Base-by-base conservation (phyloP, 1,140 invertebrate genomes). In the Trissolcus basalis region DNA sequence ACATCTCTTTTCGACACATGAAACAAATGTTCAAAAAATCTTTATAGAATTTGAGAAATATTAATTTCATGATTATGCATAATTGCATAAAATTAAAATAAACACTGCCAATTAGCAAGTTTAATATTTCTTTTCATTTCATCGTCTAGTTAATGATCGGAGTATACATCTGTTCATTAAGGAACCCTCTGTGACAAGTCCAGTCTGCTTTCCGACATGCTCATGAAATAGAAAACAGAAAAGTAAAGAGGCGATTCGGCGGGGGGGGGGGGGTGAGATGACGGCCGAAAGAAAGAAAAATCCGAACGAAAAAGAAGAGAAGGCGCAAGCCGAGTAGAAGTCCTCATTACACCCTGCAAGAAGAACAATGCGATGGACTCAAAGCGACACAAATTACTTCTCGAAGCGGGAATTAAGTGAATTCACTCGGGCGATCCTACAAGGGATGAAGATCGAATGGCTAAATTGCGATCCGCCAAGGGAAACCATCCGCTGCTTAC, bases 151-250 rank as follows among this genome's bases (percentile, higher is more conserved):
- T 81, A 84, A 85, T 84, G 80, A 82, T 79, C 78, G 79, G 78
- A 71, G 79, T 81, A 79, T 85, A 80, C 83, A 81, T 85, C 82
- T 83, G 80, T 80, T 84, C 81, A 85, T 83, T 86, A 86, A 83
- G 75, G 80, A 83, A 81, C 82, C 82, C 81, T 85, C 81, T 75
- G 82, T 82, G 79, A 78, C 82, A 82, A 83, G 78, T 80, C 71
- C 54, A 51, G 60, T 78, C 77, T 82, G 79, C 77, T 82, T 79
- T 73, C 70, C 78, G 51, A 80, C 77, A 68, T 80, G 75, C 68
- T 79, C 76, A 63, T 73, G 48, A 76, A 76, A 79, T 39, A 59
- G 51, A 67, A 75, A 74, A n/a, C n/a, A 77, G 65, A 77, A 73
- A 69, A 60, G 69, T 61, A 67, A 53, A 63, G 65, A 39, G 58